Evolutionary conservation across 1,140 invertebrate species (phyloP), one percentile per base, ranked within the genome.

Genomic region (Drosophila grimshawi): DNA sequence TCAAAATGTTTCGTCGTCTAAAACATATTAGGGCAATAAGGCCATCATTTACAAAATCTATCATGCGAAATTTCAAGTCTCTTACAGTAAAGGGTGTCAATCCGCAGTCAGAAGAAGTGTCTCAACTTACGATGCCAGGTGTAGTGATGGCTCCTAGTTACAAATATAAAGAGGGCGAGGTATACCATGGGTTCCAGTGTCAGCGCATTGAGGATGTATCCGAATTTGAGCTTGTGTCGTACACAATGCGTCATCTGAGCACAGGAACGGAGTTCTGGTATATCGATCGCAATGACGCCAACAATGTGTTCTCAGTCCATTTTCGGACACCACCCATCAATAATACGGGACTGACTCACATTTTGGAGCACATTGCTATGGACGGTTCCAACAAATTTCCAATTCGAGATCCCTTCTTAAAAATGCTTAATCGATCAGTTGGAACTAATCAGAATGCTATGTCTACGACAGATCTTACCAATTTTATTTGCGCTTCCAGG

Each of bases 371-470:
- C 90, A 96, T 96, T 1, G 95, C 96, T 2, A 93, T 98, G 2
- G 98, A 97, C 93, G 98, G 98, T 0, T 98, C 97, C 10, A 92
- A 96, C 75, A 95, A 95, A 70, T 98, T 95, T 92, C 97, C 97
- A 3, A 95, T 96, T 4, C 93, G 97, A 66, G 98, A 99, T 95
- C 97, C 97, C 1, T 99, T 98, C 91, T 97, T 99, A 77, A 98
- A 98, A 94, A 98, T 99, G 98, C 81, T 98, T 0, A 96, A 96
- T 67, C 93, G 98, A 68, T 98, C 97, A 0, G 88, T 98, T 66
- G 96, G 97, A 0, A 98, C 97, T 2, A 98, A 98, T 80, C 98
- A 99, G 97, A 99, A 99, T 93, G 98, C 98, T 0, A 94, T 98
- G 92, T 98, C 98, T 30, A 97, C 96, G 0, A 95, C 96, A 6